Base-by-base conservation (phyloP, 53 echinoderm and acorn worm species). In the Henricia sp. region DNA sequence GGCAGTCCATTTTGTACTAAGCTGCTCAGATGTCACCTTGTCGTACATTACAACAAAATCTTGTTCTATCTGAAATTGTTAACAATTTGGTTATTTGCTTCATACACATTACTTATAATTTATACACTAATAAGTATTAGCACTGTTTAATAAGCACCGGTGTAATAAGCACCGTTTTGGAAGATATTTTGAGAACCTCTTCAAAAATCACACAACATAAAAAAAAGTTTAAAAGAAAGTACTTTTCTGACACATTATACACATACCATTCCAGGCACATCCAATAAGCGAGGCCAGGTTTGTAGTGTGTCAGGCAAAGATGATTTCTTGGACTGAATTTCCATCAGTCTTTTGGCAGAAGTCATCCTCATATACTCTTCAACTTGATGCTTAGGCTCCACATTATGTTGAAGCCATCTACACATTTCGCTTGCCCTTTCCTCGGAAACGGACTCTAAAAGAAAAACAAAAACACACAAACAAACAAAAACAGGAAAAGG, bases 241-340 rank as follows among this genome's bases (percentile, higher is more conserved):
- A 78, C 42, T 35, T 53, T n/a, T 52, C 27, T 74, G 20, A 20
- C 16, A 16, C 16, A 16, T 17, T 17, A 17, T 48, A 20, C 38
- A 84, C 70, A 56, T 84, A 84, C 84, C 84, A 84, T 84, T 67
- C 84, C 84, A 33, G 84, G 84, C 48, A 46, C 68, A 70, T 84
- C 70, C 52, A 84, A 71, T 14, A 70, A 68, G 69, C 84, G 38
- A 9, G 84, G 84, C 84, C 84, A 84, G 51, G 17, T 71, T 46
- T 69, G 57, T 11, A 84, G 27, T 41, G 52, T 70, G 84, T 42
- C 68, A 8, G 84, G 41, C 38, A 53, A 37, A 55, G 69, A 19
- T 42, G 84, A 38, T 70, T 27, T 59, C 46, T 84, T 56, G 0
- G 37, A 62, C 50, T 59, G 37, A 34, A 72, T 72, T 21, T 85